Conservation (phyloP, 2,888 invertebrate genomes). For the Drosophila mayaguana region DNA sequence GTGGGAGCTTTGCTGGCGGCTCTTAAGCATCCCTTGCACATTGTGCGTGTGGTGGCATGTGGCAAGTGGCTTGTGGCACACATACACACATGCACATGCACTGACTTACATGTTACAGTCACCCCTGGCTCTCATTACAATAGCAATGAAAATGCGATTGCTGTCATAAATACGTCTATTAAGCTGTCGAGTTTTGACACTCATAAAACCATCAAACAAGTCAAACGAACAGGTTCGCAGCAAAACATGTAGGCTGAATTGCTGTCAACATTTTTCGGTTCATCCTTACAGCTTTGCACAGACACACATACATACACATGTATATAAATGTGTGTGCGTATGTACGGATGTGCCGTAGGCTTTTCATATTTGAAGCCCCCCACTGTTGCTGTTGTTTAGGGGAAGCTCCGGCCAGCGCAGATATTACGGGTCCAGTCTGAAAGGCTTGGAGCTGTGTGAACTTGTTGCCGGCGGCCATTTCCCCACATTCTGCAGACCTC, state of each 20-base stretch:
- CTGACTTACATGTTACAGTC: conserved; percentile 9
- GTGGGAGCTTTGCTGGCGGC: conserved; percentile 19
- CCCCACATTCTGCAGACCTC: not conserved
- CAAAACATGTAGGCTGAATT: conserved; percentile 51
- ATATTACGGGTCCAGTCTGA: conserved; percentile 18
- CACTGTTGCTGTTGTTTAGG: conserved; percentile 20
- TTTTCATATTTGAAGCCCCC: conserved; percentile 40
- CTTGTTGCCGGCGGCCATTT: conserved; percentile 13
- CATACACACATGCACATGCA: conserved; percentile 9
- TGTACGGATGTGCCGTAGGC: conserved; percentile 26
- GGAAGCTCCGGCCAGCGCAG: conserved; percentile 16
- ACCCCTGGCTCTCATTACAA: conserved; percentile 33
- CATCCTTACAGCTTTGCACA: conserved; percentile 51
- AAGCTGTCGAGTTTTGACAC: conserved; percentile 82
- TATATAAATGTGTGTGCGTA: not conserved
- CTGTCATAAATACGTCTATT: conserved; percentile 78
- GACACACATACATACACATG: conserved; percentile 1
- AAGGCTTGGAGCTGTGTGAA: conserved; percentile 17
- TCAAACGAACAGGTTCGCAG: conserved; percentile 82
- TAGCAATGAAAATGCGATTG: conserved; percentile 65
- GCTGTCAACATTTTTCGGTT: conserved; percentile 67
- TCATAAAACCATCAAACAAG: conserved; percentile 84
- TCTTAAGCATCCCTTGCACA: conserved; percentile 45
- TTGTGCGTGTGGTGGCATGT: conserved; percentile 11
- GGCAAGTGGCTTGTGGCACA: not conserved